These are phyloP conservation scores for Linnaemya tessellans DNA, from an alignment of 2,888 invertebrate species.

Conservation along the genomic window DNA sequence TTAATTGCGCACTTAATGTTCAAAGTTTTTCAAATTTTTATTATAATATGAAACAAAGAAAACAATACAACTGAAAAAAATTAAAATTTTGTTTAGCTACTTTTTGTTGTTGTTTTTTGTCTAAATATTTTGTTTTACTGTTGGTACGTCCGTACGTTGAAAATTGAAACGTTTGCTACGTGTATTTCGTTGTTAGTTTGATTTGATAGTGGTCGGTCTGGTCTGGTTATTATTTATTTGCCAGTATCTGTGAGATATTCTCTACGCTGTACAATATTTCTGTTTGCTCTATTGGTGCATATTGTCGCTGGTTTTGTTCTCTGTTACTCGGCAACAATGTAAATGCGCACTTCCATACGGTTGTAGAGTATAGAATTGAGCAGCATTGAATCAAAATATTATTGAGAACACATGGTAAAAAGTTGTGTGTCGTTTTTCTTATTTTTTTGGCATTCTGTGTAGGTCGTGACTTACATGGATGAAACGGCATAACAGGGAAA, in stretches of 20 bases:
- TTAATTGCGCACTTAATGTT: conserved; percentile 67
- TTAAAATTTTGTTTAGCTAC: conserved; percentile 46
- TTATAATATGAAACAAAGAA: conserved; percentile 58
- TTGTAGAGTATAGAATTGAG: conserved; percentile 58
- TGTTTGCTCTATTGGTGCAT: conserved; percentile 33
- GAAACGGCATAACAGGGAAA: neutral
- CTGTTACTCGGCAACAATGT: conserved; percentile 49
- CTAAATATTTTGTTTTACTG: conserved; percentile 45
- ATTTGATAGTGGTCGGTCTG: conserved; percentile 64
- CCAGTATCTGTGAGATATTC: conserved; percentile 55
- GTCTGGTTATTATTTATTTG: conserved; percentile 51
- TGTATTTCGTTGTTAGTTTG: conserved; percentile 70
- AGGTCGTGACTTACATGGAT: conserved; percentile 71
- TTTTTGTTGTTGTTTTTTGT: conserved; percentile 36
- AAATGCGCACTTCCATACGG: conserved; percentile 63
- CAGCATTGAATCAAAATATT: conserved; percentile 64
- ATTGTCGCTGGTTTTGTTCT: conserved; percentile 22
- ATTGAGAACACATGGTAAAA: conserved; percentile 72
- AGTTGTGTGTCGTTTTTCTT: conserved; percentile 32
- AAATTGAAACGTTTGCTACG: conserved; percentile 68
- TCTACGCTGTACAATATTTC: conserved; percentile 18
- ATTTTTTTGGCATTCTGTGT: conserved; percentile 65
- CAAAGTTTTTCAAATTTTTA: conserved; percentile 44
- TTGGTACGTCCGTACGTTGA: conserved; percentile 68
- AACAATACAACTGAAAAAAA: conserved; percentile 62